These are phyloP conservation scores for Shinisaurus crocodilurus DNA, from an alignment of 2,113 vertebrate species.

Conservation along the genomic window DNA sequence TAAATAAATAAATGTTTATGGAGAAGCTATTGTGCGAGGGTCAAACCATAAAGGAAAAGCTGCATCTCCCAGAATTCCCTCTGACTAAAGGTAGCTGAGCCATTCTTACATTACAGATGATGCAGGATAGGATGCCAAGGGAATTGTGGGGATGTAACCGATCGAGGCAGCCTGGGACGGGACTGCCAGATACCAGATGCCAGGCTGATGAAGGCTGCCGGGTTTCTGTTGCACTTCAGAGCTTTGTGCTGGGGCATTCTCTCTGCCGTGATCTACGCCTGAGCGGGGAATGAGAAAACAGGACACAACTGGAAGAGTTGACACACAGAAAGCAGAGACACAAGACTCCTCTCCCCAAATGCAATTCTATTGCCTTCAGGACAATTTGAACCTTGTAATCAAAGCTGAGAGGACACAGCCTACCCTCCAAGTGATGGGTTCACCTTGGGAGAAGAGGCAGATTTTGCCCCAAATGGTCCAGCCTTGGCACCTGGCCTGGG, in stretches of 20 bases:
- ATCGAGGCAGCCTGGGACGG: constrained; percentile 54
- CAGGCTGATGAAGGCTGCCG: background rate
- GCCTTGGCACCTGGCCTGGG: too few species aligned
- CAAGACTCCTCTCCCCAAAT: background rate
- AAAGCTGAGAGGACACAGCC: background rate
- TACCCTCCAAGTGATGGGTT: background rate
- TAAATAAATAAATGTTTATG: too few species aligned
- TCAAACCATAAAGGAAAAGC: background rate
- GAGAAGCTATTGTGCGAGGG: background rate
- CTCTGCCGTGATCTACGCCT: constrained; percentile 24
- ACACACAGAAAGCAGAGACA: background rate
- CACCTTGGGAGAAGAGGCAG: background rate
- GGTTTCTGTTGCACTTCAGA: background rate
- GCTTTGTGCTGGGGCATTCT: accelerated
- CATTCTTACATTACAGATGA: constrained; percentile 76
- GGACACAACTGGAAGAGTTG: background rate
- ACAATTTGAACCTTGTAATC: background rate
- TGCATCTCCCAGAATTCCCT: background rate
- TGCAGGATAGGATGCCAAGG: constrained; percentile 70
- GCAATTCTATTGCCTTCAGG: background rate
- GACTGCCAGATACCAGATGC: constrained; percentile 71
- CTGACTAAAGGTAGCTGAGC: accelerated
- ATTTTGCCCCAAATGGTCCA: too few species aligned
- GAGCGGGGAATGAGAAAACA: accelerated
- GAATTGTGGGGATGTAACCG: constrained; percentile 71